Percentiles rank a stretch among this genome's conserved stretches.
phyloP scores from a whole-genome alignment of 2,113 vertebrate genomes.

The Barbus barbus region DNA sequence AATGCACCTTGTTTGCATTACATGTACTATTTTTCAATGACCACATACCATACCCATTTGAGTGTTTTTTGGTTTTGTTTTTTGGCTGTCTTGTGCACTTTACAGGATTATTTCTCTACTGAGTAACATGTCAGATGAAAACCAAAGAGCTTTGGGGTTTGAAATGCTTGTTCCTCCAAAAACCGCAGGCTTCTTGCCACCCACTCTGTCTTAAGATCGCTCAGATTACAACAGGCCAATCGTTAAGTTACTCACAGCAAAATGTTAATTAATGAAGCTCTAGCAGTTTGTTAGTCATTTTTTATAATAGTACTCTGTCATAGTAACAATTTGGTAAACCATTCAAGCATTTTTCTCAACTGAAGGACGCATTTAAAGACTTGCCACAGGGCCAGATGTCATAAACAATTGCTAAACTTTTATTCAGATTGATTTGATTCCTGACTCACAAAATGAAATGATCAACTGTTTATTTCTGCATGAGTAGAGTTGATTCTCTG shows the following conservation, averaged over 20 bases:
- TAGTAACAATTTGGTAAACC: slow-evolving; percentile 24
- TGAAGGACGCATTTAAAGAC: not conserved
- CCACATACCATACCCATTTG: not conserved
- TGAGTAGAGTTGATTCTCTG: not conserved
- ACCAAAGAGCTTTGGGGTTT: slow-evolving; percentile 12
- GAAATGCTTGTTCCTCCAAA: not conserved
- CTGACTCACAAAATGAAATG: not conserved
- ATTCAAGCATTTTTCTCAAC: slow-evolving; percentile 12
- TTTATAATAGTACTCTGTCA: not conserved
- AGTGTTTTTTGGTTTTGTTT: too few species aligned
- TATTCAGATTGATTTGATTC: not conserved
- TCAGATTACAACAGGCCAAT: not conserved
- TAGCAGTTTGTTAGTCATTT: slow-evolving; percentile 26
- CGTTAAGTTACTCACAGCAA: not conserved
- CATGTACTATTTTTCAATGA: not conserved
- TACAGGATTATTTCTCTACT: not conserved
- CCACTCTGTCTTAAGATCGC: slow-evolving; percentile 9
- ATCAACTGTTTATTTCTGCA: not conserved
- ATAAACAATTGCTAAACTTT: slow-evolving; percentile 8
- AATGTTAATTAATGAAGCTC: slow-evolving; percentile 2
- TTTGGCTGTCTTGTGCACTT: not conserved
- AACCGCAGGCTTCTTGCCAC: slow-evolving; percentile 20
- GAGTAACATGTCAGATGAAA: slow-evolving; percentile 2
- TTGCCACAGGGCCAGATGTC: slow-evolving; percentile 12
- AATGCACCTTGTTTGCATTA: too few species aligned